Conservation (phyloP, 53 echinoderm and acorn worm genomes). For the Zoroaster sp. region DNA sequence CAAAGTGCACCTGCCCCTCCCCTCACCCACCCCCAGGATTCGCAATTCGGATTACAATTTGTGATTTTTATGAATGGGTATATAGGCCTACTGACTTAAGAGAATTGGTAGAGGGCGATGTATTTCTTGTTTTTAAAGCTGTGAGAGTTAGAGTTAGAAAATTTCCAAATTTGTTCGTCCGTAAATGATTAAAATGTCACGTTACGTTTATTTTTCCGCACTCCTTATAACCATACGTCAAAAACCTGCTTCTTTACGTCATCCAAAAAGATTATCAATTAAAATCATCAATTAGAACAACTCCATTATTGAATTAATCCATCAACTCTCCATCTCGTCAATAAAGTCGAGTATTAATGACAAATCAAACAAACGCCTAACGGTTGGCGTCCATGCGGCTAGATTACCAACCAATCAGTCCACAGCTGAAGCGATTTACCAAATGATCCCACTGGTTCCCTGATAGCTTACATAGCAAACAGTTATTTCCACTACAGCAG, state of each 20-base stretch:
- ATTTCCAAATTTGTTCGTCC: no score
- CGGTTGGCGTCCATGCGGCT: conserved; percentile 14
- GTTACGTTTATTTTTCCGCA: no score
- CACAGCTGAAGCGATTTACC: conserved; percentile 34
- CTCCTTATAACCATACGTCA: no score
- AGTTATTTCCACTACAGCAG: conserved; percentile 20
- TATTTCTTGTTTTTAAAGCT: no score
- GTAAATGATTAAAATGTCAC: no score
- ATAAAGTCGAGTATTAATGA: conserved; percentile 7
- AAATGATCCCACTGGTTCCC: neutral
- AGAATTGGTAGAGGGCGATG: no score
- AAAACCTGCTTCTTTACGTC: neutral
- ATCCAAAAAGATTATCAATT: neutral
- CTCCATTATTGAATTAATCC: conserved; percentile 34
- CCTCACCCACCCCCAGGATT: no score
- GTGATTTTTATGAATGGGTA: no score
- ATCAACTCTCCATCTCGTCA: neutral
- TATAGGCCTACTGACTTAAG: no score
- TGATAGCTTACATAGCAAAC: conserved; percentile 3
- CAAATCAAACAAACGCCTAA: conserved; percentile 14
- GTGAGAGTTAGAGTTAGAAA: no score
- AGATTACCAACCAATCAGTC: neutral
- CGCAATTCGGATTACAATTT: no score
- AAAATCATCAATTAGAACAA: conserved; percentile 35
- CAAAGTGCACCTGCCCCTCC: no score